These are phyloP conservation scores for Diorhabda carinulata DNA, from an alignment of 1,140 invertebrate species.

Conservation along the genomic window DNA sequence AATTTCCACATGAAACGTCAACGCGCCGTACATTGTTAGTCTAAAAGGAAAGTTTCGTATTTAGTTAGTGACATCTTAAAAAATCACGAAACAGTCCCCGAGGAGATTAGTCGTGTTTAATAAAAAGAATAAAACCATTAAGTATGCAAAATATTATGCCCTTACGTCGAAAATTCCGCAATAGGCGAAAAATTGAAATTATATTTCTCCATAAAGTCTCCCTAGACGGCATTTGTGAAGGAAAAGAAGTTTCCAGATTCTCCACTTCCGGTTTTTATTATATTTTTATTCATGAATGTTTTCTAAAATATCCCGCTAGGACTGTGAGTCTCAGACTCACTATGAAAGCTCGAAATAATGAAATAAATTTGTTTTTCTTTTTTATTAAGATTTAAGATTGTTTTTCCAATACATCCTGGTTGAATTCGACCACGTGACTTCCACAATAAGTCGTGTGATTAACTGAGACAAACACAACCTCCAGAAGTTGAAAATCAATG, in stretches of 20 bases:
- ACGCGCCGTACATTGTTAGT: no score
- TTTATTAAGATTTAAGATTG: no score
- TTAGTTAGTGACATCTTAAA: not conserved
- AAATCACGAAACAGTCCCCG: not conserved
- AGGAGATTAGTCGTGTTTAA: not conserved
- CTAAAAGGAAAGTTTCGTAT: no score
- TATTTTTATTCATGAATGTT: conserved; percentile 37
- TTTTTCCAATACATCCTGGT: no score
- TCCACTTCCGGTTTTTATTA: conserved; percentile 34
- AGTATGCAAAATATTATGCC: conserved; percentile 32
- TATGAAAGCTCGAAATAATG: no score
- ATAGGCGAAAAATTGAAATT: conserved; percentile 33
- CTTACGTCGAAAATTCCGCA: conserved; percentile 28
- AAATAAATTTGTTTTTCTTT: no score
- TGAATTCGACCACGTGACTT: no score
- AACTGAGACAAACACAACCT: no score
- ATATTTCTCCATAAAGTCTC: conserved; percentile 36
- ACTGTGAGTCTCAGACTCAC: no score
- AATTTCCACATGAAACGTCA: no score
- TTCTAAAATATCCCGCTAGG: conserved; percentile 27
- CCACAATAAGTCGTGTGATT: no score
- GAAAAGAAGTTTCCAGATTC: conserved; percentile 32
- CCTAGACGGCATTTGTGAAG: conserved; percentile 34
- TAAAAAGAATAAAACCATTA: conserved; percentile 25
- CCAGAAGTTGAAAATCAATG: no score